phyloP scores from a whole-genome alignment of 2,888 invertebrate genomes.

The Schizotus pectinicornis region DNA sequence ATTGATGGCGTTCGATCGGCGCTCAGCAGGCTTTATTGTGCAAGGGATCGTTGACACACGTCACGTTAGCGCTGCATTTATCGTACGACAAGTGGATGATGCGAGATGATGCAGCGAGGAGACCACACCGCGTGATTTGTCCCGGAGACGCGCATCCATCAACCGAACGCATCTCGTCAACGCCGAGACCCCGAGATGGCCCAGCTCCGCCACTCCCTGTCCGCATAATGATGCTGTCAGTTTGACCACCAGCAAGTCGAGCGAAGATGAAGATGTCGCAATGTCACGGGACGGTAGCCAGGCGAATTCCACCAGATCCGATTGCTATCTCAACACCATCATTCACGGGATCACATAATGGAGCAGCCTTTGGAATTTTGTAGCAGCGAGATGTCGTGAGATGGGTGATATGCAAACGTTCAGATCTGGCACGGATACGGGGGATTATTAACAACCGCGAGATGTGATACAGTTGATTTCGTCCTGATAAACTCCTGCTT shows the following conservation, averaged over 20 bases:
- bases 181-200: neutral
- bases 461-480: conserved; percentile 24
- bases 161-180: too few relatives aligned
- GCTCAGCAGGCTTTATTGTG: too few relatives aligned
- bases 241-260: conserved; percentile 8
- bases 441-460: conserved; percentile 25
- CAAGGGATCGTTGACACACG: conserved; percentile 33
- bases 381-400: too few relatives aligned
- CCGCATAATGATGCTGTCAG: conserved; percentile 21
- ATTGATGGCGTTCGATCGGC: too few relatives aligned
- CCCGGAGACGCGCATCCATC: conserved; percentile 14
- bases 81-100: conserved; percentile 32
- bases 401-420: neutral
- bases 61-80: conserved; percentile 33
- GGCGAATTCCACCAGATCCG: conserved; percentile 29
- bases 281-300: conserved; percentile 28
- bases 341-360: conserved; percentile 19
- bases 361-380: neutral
- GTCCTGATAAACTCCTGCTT: too few relatives aligned
- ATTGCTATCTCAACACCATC: conserved; percentile 26
- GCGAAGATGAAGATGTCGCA: conserved; percentile 32
- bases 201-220: conserved; percentile 20
- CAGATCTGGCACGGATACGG: conserved; percentile 23
- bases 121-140: conserved; percentile 28
- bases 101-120: conserved; percentile 17